phyloP scores from a whole-genome alignment of 1,140 invertebrate genomes.

The Tigriopus japonicus region DNA sequence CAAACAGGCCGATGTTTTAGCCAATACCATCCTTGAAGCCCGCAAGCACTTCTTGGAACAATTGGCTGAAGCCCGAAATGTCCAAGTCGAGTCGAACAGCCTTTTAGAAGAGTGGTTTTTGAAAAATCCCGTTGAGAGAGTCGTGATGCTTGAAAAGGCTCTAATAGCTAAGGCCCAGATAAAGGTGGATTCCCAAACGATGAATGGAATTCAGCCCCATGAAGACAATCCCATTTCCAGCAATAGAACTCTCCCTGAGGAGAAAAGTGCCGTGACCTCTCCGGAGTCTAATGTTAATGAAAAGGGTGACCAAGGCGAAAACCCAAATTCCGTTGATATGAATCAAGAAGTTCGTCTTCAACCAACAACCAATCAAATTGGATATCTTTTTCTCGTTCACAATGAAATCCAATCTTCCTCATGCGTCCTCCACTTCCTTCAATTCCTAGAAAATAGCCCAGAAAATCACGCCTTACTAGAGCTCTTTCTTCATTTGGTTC shows the following conservation, averaged over 20 bases:
- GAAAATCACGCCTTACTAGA: neutral
- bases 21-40: neutral
- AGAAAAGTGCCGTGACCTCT: neutral
- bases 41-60: neutral
- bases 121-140: conserved; percentile 1
- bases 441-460: neutral
- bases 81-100: neutral
- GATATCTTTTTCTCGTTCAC: conserved; percentile 1
- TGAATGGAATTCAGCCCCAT: neutral
- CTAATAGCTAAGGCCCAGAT: too few species aligned
- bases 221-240: neutral
- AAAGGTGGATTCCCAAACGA: neutral
- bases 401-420: conserved; percentile 11
- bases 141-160: neutral
- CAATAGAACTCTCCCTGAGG: neutral
- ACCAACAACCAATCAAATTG: neutral
- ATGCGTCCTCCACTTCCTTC: conserved; percentile 3
- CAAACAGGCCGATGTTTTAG: neutral
- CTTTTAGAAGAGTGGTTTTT: conserved; percentile 9
- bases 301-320: neutral
- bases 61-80: neutral
- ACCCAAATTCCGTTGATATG: too few species aligned
- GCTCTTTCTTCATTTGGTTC: conserved; percentile 4
- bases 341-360: neutral
- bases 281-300: neutral